Evolutionary conservation across 2,888 invertebrate species (phyloP), one percentile per base, ranked within the genome.

Genomic region (Geotrupes spiniger): DNA sequence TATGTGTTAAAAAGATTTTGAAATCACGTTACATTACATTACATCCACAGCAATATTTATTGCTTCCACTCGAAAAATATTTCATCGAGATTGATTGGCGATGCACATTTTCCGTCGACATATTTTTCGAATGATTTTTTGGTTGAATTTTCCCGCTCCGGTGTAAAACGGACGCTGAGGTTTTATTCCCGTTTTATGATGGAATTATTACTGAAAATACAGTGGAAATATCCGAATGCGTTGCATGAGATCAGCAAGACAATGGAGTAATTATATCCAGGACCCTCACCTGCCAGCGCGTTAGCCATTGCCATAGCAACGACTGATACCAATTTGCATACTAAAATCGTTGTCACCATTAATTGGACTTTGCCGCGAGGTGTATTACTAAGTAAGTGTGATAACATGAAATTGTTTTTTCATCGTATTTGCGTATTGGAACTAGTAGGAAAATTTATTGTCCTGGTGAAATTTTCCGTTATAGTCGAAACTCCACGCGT

Each of bases 221-320:
- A 53, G 57, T 53, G 52, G 52, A 49, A 52, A 47, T 49, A 46
- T 51, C 43, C 43, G 50, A 42, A 50, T 42, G 46, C 46, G 38
- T 38, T 45, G 39, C 42, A 39, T 25, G 33, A 36, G 43, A 45
- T 49, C 45, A 46, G 46, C 31, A 46, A 65, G 68, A 69, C 69
- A 70, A 71, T 70, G 61, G 67, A 64, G 66, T 69, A 68, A 69
- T 70, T 66, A 67, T 60, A 61, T 59, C 53, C 54, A 61, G 64
- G 64, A 65, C 67, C 60, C 59, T 59, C 60, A 62, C 61, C 63
- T 62, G 63, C 53, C 58, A 58, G 53, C 53, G 56, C 56, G 56
- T 52, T 55, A 55, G 55, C 56, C 53, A 61, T 64, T 50, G 52
- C 58, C 62, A 63, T 65, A 52, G 65, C 57, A 62, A 66, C 66